Conservation (phyloP, 2,888 invertebrate species). For the Ligdia adustata region DNA sequence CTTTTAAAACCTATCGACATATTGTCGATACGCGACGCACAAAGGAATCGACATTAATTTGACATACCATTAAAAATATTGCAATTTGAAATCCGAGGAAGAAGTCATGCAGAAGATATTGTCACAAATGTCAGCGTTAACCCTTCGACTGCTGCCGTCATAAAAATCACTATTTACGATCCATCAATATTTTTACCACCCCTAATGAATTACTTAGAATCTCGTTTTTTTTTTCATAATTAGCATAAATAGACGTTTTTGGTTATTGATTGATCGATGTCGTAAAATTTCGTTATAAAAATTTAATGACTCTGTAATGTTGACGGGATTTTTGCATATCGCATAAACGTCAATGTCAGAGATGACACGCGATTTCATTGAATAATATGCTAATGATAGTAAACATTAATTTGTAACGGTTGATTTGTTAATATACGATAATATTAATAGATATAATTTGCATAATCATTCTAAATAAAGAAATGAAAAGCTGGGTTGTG, state of each 20-base stretch:
- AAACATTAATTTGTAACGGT: slow-evolving; percentile 83
- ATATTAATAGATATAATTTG: slow-evolving; percentile 67
- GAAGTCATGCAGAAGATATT: slow-evolving; percentile 73
- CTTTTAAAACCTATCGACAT: slow-evolving; percentile 75
- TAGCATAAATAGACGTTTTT: slow-evolving; percentile 61
- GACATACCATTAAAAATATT: slow-evolving; percentile 82
- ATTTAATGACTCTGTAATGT: slow-evolving; percentile 64
- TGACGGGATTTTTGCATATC: slow-evolving; percentile 53
- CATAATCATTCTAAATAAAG: slow-evolving; percentile 67
- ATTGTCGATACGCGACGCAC: slow-evolving; percentile 71
- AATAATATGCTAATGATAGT: slow-evolving; percentile 75
- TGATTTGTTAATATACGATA: slow-evolving; percentile 75
- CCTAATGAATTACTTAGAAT: slow-evolving; percentile 72
- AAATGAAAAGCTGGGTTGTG: slow-evolving; percentile 31
- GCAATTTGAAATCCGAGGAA: slow-evolving; percentile 70
- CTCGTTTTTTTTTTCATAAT: slow-evolving; percentile 50
- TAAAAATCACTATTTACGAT: slow-evolving; percentile 71
- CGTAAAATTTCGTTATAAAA: slow-evolving; percentile 63
- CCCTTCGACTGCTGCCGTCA: slow-evolving; percentile 47
- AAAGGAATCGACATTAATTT: slow-evolving; percentile 79
- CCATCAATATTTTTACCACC: slow-evolving; percentile 43
- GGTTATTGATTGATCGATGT: slow-evolving; percentile 72
- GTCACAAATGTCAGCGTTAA: slow-evolving; percentile 56
- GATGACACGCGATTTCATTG: slow-evolving; percentile 75
- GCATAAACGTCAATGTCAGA: slow-evolving; percentile 39